Conservation (phyloP, 2,113 vertebrate genomes). For the Oxyruncus cristatus region DNA sequence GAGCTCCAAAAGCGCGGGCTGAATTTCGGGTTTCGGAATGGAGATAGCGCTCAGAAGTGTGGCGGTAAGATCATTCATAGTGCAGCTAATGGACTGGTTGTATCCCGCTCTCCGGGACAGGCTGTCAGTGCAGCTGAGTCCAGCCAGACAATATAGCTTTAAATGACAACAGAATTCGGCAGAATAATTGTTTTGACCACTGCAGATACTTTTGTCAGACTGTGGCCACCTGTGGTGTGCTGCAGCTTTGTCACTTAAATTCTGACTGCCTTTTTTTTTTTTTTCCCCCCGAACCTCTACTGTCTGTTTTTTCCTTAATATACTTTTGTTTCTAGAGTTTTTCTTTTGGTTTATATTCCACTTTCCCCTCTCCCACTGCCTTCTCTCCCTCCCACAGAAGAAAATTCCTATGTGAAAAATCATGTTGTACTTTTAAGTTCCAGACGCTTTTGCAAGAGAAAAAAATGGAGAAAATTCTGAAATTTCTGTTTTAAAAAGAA, state of each 20-base stretch:
- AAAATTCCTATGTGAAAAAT: constrained; percentile 1
- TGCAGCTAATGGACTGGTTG: neutral
- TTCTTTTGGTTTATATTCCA: neutral
- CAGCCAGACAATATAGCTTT: neutral
- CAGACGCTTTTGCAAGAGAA: neutral
- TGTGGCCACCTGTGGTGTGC: neutral
- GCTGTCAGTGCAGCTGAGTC: neutral
- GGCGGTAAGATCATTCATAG: neutral
- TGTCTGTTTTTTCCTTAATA: neutral
- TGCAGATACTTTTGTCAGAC: neutral
- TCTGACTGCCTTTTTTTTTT: neutral
- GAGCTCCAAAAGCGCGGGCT: neutral
- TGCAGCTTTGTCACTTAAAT: neutral
- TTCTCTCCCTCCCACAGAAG: neutral
- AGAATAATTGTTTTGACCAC: neutral
- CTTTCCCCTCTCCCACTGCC: neutral
- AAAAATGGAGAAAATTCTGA: neutral
- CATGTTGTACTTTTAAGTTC: neutral
- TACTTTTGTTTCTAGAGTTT: neutral
- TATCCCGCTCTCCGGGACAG: neutral
- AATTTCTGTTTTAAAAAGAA: neutral
- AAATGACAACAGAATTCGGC: neutral
- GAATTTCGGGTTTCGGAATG: neutral
- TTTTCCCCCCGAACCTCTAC: too few species aligned
- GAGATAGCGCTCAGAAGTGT: neutral